Conservation (phyloP, 2,113 vertebrate species). For the Erinaceus europaeus region DNA sequence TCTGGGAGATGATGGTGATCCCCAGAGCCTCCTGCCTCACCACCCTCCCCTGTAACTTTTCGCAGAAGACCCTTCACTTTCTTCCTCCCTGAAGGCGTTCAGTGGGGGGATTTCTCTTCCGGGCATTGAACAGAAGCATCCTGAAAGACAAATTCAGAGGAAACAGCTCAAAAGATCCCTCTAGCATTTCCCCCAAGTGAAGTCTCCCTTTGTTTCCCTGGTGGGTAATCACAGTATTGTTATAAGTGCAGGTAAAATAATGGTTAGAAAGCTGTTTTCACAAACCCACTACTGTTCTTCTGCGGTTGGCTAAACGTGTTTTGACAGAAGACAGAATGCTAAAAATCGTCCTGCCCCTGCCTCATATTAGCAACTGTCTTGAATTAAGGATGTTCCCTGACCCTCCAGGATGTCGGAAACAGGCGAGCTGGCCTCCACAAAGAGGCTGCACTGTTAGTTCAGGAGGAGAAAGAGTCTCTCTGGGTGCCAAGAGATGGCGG, state of each 20-base stretch:
- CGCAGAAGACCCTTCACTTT: background rate
- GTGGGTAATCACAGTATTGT: slow-evolving; percentile 1
- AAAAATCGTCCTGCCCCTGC: slow-evolving; percentile 37
- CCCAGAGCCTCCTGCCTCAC: background rate
- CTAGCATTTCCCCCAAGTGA: background rate
- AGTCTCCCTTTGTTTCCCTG: background rate
- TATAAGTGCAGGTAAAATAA: slow-evolving; percentile 17
- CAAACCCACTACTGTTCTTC: slow-evolving; percentile 18
- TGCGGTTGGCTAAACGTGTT: slow-evolving; percentile 51
- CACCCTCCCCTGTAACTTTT: background rate
- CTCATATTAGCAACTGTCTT: slow-evolving; percentile 43
- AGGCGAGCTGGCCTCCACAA: background rate
- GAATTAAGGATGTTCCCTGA: background rate
- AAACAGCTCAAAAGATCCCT: background rate
- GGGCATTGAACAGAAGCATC: background rate
- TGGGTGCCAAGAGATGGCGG: background rate
- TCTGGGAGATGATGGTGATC: background rate
- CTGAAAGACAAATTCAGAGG: background rate
- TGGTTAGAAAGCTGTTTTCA: background rate
- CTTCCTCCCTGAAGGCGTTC: background rate
- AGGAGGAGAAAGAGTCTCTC: background rate
- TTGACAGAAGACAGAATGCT: slow-evolving; percentile 45
- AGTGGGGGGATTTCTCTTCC: no score
- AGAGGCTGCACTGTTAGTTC: background rate
- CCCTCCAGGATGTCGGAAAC: background rate